Evolutionary conservation across 2,888 invertebrate genomes (phyloP).

Genomic region (Diaphora mendica): DNA sequence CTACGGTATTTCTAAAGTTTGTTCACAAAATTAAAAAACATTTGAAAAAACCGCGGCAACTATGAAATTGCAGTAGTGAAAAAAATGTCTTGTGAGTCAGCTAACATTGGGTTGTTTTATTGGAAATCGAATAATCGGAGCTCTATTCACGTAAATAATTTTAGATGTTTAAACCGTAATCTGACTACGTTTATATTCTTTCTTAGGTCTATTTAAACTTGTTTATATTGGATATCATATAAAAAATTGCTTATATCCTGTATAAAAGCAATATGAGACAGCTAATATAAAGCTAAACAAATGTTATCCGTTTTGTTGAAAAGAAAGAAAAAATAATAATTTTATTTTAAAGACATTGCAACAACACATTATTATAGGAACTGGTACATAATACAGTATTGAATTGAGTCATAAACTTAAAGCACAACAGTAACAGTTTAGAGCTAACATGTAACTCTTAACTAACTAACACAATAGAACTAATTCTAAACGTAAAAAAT

Average conservation of each 20-base stretch:
- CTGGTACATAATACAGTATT: no score
- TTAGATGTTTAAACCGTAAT: neutral
- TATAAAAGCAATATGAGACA: neutral
- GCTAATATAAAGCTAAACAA: neutral
- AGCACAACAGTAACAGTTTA: no score
- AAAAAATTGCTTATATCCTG: neutral
- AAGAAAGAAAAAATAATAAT: no score
- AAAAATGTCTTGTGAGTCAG: neutral
- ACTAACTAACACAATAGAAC: no score
- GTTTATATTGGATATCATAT: no score
- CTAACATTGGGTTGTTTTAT: neutral
- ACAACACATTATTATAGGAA: no score
- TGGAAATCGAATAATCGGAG: neutral
- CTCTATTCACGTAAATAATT: neutral
- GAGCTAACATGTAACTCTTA: no score
- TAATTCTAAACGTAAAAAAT: neutral
- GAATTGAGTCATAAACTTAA: no score
- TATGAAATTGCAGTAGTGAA: neutral
- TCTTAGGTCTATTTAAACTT: neutral
- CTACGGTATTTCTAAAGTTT: neutral
- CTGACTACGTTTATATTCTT: neutral
- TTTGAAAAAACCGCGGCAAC: neutral
- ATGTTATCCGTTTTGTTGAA: neutral
- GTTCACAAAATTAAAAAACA: constrained; percentile 5
- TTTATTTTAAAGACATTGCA: no score